Base-by-base conservation (phyloP, 2,113 vertebrate species). In the Elephantulus edwardii region DNA sequence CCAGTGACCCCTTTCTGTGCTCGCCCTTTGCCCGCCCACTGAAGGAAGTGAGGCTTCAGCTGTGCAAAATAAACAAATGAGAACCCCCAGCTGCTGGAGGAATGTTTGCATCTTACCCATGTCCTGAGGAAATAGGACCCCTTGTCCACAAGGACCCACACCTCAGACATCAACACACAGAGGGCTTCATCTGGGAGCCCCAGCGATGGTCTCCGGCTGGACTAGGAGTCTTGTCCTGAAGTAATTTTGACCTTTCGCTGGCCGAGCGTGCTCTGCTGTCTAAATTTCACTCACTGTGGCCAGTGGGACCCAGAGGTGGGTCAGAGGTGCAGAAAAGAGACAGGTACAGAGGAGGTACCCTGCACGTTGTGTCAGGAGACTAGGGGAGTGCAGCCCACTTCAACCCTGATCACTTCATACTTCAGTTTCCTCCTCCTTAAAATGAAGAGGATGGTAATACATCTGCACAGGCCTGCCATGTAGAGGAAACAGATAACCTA, bases 51-150 rank as follows among this genome's bases (percentile, higher is more conserved):
- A 0, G 0, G 12, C 22, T 74, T 48, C 54, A 40, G 89, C 44
- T 68, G 50, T 58, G 44, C n/a, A 40, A 86, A 64, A 8, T 48
- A 90, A 86, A 78, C 78, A 92, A 85, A 86, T 56, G 83, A 74
- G 68, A 77, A 86, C n/a, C 74, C 64, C 16, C 24, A 28, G n/a
- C 30, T 52, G 50, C 81, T 38, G 40, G 16, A 30, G 48, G 13
- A n/a, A 11, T 10, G 35, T 24, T 76, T 88, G 62, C 92, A 70
- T 89, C 74, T 80, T 50, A 74, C 54, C 40, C 20, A 4, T n/a
- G 3, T 38, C 58, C 35, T 38, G 50, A 50, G 64, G 74, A 84
- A 89, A 79, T 20, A 16, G 14, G 6, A 89, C 4, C 89, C 14
- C 5, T 6, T 0, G 2, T 38, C 52, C 70, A 40, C 48, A 4